Evolutionary conservation across 2,797 vertebrate genomes (phyloP).

Genomic region (Scyliorhinus canicula): DNA sequence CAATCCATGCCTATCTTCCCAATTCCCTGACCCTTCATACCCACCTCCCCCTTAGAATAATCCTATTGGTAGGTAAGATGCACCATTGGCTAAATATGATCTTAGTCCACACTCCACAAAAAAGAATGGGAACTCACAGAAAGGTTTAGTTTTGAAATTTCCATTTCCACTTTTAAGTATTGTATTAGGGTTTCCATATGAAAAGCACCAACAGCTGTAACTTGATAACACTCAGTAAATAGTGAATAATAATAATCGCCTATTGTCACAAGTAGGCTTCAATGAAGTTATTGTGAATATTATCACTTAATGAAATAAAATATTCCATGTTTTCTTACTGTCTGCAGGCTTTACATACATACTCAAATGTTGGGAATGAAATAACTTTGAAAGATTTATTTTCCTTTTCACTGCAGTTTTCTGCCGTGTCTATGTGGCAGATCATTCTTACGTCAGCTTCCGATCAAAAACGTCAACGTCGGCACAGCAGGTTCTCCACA

Average conservation of each 20-base stretch:
- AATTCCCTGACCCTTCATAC: too few species aligned
- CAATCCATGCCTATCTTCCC: too few species aligned
- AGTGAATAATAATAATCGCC: too few species aligned
- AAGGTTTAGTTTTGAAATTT: not conserved
- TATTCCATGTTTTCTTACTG: not conserved
- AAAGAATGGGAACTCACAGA: not conserved
- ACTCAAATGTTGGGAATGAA: not conserved
- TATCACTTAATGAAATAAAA: not conserved
- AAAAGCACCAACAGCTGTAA: not conserved
- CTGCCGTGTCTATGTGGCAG: conserved; percentile 80
- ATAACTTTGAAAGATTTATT: not conserved
- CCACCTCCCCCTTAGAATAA: not conserved
- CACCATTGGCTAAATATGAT: not conserved
- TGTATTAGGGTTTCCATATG: not conserved
- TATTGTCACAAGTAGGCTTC: too few species aligned
- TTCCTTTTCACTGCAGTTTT: conserved; percentile 64
- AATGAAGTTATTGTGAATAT: too few species aligned
- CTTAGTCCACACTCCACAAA: not conserved
- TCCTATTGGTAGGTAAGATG: not conserved
- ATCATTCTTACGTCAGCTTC: conserved; percentile 87
- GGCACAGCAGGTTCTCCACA: conserved; percentile 77
- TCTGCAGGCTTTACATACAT: not conserved
- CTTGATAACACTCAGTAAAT: not conserved
- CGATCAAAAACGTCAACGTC: conserved; percentile 66
- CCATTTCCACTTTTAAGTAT: not conserved